Percentiles rank a stretch among this genome's conserved stretches.
phyloP scores from a whole-genome alignment of 2,888 invertebrate genomes.

The Drosophila limbata region DNA sequence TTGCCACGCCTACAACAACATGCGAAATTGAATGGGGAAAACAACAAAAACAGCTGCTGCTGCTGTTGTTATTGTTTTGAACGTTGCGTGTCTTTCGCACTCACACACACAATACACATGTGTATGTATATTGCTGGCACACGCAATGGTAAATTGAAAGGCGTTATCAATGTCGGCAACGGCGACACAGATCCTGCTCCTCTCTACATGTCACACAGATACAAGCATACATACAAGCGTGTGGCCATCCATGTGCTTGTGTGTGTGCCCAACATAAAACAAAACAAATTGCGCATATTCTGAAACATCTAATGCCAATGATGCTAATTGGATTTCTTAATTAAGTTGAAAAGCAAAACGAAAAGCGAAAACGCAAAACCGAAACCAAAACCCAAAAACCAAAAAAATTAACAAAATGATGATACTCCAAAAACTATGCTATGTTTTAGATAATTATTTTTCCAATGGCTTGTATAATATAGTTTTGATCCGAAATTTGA shows the following conservation, averaged over 20 bases:
- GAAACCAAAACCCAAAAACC: constrained; percentile 11
- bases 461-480: too few relatives aligned
- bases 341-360: constrained; percentile 70
- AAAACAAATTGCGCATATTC: constrained; percentile 77
- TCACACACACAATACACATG: constrained; percentile 7
- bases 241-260: too few relatives aligned
- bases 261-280: constrained; percentile 53
- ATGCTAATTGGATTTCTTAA: constrained; percentile 80
- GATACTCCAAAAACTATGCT: constrained; percentile 11
- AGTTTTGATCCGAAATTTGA: too few relatives aligned
- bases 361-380: constrained; percentile 12
- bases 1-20: constrained; percentile 47
- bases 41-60: constrained; percentile 47
- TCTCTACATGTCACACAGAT: constrained; percentile 39
- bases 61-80: constrained; percentile 64
- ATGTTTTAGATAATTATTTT: background rate
- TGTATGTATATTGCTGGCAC: constrained; percentile 9
- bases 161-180: constrained; percentile 54
- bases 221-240: background rate
- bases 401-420: constrained; percentile 11
- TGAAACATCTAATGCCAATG: constrained; percentile 73
- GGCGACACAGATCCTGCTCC: constrained; percentile 62
- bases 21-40: constrained; percentile 41
- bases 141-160: constrained; percentile 44
- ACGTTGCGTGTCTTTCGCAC: constrained; percentile 63